Conservation (phyloP, 1,140 invertebrate genomes). For the Anadara kagoshimensis region DNA sequence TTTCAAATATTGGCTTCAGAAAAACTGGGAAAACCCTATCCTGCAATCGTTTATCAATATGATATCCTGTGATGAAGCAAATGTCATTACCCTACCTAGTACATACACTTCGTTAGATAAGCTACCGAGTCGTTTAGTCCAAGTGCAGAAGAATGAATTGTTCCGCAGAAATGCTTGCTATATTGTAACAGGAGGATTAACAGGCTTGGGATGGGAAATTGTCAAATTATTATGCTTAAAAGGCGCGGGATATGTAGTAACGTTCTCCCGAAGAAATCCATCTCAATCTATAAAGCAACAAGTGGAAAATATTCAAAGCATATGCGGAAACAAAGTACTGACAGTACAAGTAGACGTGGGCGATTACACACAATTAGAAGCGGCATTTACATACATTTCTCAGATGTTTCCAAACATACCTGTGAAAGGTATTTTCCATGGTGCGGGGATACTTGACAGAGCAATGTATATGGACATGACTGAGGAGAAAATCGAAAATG, state of each 20-base stretch:
- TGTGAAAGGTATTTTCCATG: conserved; percentile 59
- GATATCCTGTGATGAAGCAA: neutral
- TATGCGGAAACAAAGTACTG: conserved; percentile 20
- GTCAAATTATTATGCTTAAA: conserved; percentile 46
- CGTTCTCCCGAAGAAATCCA: conserved; percentile 44
- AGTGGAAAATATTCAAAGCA: neutral
- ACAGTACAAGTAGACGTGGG: conserved; percentile 31
- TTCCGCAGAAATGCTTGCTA: conserved; percentile 36
- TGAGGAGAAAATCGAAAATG: conserved; percentile 39
- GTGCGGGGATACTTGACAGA: conserved; percentile 56
- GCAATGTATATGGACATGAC: conserved; percentile 43
- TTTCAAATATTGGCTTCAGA: neutral
- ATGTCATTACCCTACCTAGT: no score
- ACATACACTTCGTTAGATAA: no score
- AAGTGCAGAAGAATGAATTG: neutral
- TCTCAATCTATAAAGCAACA: neutral
- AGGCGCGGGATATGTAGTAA: conserved; percentile 44
- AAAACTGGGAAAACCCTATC: neutral
- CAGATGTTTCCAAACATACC: conserved; percentile 36
- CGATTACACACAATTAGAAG: conserved; percentile 41
- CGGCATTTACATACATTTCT: conserved; percentile 45
- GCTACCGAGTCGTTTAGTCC: no score
- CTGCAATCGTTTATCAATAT: neutral
- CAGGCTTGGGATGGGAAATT: conserved; percentile 48
- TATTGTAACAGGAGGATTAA: conserved; percentile 48